phyloP scores from a whole-genome alignment of 2,113 vertebrate genomes.

The Thalassarche chlororhynchos region DNA sequence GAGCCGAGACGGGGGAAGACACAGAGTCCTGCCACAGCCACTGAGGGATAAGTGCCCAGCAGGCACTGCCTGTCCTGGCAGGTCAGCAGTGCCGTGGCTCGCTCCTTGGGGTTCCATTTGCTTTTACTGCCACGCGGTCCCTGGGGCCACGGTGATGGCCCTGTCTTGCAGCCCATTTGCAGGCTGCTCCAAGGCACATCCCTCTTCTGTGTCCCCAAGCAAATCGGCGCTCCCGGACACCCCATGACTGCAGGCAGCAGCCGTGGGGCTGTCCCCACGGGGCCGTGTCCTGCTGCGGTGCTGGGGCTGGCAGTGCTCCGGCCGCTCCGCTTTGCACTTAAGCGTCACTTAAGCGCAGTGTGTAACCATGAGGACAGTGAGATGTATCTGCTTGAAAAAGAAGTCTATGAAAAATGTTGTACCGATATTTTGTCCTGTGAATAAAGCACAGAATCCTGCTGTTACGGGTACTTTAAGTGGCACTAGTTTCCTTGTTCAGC shows the following conservation, averaged over 20 bases:
- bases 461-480: constrained; percentile 77
- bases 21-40: background rate
- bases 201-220: background rate
- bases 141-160: accelerated
- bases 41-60: background rate
- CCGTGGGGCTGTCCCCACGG: background rate
- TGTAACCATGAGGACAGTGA: constrained; percentile 1
- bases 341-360: background rate
- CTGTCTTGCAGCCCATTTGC: accelerated
- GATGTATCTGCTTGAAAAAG: constrained; percentile 37
- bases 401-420: constrained; percentile 36
- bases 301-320: background rate
- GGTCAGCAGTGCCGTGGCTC: accelerated
- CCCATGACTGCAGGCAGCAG: accelerated
- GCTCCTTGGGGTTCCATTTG: background rate
- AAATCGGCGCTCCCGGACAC: background rate
- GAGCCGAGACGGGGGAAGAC: background rate
- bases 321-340: background rate
- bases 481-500: constrained; percentile 58
- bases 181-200: background rate
- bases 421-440: constrained; percentile 59
- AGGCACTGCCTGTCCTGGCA: accelerated
- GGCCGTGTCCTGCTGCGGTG: accelerated
- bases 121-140: background rate
- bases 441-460: constrained; percentile 83